Evolutionary conservation across 2,888 invertebrate genomes (phyloP), one percentile per base, ranked within the genome.

Genomic region (Rhabditoides inermis): DNA sequence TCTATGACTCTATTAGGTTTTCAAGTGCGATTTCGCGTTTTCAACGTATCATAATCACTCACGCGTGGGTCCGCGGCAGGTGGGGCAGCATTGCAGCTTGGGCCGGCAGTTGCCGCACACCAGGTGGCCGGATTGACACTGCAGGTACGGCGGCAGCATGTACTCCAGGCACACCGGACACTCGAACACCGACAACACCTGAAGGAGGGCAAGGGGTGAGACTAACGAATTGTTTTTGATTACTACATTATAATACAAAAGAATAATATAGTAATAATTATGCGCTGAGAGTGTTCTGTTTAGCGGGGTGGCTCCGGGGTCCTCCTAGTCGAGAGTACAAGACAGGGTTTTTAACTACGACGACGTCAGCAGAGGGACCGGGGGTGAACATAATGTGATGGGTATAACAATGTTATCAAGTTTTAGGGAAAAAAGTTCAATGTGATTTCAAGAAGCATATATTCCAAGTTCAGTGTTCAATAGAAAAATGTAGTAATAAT

Each of bases 61-160:
- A 82, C 82, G 83, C 77, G 95, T 82, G 32, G 92, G 90, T 56
- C 95, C 95, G 61, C 98, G 85, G 78, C 95, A 98, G 57, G 94
- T 95, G 41, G 98, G 98, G 80, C 98, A 98, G 79, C 90, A 90
- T 63, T 88, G 87, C 61, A 98, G 83, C 80, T 95, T 98, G 52
- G 92, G 91, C 60, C 95, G 84, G 81, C 98, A 98, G 77, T 87
- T 88, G 60, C 91, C 89, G 82, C 98, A 98, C 56, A 98, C 92
- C 75, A 98, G 84, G 81, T 98, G 98, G 58, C 98, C 98, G 79
- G 60, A 56, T 40, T 68, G 67, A 79, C 98, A 98, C 80, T 95
- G 95, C 78, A 94, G 83, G 73, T 99, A 98, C 36, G 98, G 98
- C 62, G 98, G 98, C 77, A 98, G 82, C 62, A 95, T 95, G 83